Conservation (phyloP, 2,888 invertebrate species). For the Machimus rusticus region DNA sequence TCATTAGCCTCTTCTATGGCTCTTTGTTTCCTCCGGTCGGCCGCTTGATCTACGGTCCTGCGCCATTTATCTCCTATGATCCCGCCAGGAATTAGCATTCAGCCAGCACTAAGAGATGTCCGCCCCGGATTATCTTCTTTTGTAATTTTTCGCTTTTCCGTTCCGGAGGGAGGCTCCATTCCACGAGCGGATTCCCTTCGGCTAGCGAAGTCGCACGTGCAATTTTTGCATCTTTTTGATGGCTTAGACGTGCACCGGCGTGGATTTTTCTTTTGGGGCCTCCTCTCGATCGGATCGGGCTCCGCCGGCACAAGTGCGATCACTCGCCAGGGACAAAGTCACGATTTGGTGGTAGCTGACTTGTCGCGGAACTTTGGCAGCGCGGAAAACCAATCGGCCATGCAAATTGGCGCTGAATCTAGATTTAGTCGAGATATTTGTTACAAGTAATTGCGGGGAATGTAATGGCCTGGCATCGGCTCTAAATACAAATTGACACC, state of each 20-base stretch:
- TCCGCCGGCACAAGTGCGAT: background rate
- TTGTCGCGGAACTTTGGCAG: conserved; percentile 3
- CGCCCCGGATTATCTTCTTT: background rate
- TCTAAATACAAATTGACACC: background rate
- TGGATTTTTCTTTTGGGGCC: conserved; percentile 34
- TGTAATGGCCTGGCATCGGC: background rate
- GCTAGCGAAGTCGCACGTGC: conserved; percentile 1
- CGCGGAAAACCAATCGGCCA: conserved; percentile 42
- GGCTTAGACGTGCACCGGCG: background rate
- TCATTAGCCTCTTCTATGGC: conserved; percentile 32
- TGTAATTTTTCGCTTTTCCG: background rate
- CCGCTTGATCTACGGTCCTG: conserved; percentile 23
- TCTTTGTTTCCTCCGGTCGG: conserved; percentile 17
- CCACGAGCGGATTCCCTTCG: background rate
- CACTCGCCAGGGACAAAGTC: conserved; percentile 52
- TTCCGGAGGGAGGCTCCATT: background rate
- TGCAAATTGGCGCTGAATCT: conserved; percentile 42
- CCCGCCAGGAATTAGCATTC: conserved; percentile 31
- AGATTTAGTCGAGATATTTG: conserved; percentile 18
- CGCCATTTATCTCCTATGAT: conserved; percentile 28
- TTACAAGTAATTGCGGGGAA: background rate
- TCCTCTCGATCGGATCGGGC: background rate
- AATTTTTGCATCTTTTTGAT: conserved; percentile 12
- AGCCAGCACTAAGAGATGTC: conserved; percentile 31
- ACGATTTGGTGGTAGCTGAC: conserved; percentile 64